Conservation (phyloP, 2,888 invertebrate species). For the Danaus chrysippus region DNA sequence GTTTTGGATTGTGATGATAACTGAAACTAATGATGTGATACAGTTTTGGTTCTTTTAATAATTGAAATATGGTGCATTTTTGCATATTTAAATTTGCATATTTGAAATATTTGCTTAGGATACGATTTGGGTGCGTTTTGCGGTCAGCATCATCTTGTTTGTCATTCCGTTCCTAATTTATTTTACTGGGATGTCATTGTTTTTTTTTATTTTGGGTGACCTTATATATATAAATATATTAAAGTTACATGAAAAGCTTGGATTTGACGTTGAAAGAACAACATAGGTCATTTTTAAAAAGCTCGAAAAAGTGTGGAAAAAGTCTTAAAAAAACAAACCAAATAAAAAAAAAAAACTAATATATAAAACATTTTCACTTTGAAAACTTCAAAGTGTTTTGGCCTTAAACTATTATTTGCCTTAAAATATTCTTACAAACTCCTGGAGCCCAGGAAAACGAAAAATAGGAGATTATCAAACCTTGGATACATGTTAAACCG, state of each 20-base stretch:
- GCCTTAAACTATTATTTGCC: too few relatives aligned
- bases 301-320: too few relatives aligned
- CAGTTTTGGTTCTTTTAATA: slow-evolving; percentile 21
- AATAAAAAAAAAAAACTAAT: too few relatives aligned
- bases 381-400: too few relatives aligned
- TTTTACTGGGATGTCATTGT: neutral
- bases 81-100: slow-evolving; percentile 14
- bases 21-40: slow-evolving; percentile 18
- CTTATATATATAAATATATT: neutral
- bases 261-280: too few relatives aligned
- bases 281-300: too few relatives aligned
- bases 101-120: slow-evolving; percentile 13
- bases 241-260: neutral
- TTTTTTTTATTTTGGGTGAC: neutral
- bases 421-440: too few relatives aligned
- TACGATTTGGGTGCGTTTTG: slow-evolving; percentile 34
- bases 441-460: too few relatives aligned
- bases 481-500: too few relatives aligned
- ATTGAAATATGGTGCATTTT: slow-evolving; percentile 24
- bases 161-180: slow-evolving; percentile 18
- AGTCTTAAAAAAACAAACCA: too few relatives aligned
- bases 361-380: too few relatives aligned
- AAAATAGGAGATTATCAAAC: too few relatives aligned
- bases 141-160: slow-evolving; percentile 24
- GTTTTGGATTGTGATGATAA: neutral